Evolutionary conservation across 2,888 invertebrate species (phyloP).

Genomic region (Orthosia incerta): DNA sequence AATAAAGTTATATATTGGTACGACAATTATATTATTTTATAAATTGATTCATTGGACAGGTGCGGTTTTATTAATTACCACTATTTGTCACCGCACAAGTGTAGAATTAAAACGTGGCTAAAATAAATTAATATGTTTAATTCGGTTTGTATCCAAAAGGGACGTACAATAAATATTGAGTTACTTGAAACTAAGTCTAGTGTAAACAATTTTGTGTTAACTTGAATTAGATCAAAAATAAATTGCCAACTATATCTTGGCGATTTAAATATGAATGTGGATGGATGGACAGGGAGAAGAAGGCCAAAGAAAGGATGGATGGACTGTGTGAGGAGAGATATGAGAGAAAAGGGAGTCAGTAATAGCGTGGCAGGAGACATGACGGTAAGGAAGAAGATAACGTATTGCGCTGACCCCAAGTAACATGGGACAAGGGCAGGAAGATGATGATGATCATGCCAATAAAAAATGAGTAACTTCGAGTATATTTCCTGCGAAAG

Average conservation of each 20-base stretch:
- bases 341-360: no score
- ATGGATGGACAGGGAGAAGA: no score
- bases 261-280: no score
- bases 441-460: no score
- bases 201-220: not conserved
- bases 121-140: not conserved
- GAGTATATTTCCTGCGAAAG: not conserved
- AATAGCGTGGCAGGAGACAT: no score
- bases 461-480: not conserved
- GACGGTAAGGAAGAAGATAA: no score
- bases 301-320: no score
- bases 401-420: no score
- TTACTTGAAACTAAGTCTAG: no score
- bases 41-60: conserved; percentile 19
- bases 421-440: no score
- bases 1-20: not conserved
- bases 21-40: not conserved
- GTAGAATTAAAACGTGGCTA: not conserved
- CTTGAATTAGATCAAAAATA: not conserved
- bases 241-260: not conserved
- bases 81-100: conserved; percentile 5
- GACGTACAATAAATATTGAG: not conserved
- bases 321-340: no score
- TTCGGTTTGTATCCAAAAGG: not conserved
- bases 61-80: conserved; percentile 29